phyloP scores from a whole-genome alignment of 2,113 vertebrate genomes.

The Atherinomorus stipes region DNA sequence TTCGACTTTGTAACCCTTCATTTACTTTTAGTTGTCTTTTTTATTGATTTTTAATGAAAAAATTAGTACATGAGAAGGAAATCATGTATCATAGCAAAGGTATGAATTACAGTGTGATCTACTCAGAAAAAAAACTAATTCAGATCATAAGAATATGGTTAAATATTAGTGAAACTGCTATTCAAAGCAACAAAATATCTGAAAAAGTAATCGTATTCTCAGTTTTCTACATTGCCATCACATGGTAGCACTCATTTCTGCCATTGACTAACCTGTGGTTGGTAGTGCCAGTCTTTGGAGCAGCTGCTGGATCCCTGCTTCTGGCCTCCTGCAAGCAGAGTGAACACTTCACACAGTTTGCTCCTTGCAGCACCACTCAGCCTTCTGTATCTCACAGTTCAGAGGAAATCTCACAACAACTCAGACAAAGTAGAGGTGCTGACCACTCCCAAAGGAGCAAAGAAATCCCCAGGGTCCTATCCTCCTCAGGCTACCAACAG shows the following conservation, averaged over 20 bases:
- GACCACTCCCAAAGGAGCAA: slow-evolving; percentile 80
- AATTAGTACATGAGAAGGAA: not conserved
- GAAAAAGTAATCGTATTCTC: not conserved
- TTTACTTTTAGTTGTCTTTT: not conserved
- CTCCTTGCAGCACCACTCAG: slow-evolving; percentile 41
- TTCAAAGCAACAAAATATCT: not conserved
- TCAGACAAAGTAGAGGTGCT: slow-evolving; percentile 76
- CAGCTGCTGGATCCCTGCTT: slow-evolving; percentile 47
- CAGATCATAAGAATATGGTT: not conserved
- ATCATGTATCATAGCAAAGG: not conserved
- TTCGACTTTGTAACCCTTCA: not conserved
- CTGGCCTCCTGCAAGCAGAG: slow-evolving; percentile 77
- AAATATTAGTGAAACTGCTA: not conserved
- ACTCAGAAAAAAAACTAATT: not conserved
- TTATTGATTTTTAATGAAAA: too few species aligned
- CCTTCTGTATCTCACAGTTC: slow-evolving; percentile 62
- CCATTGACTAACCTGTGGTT: slow-evolving; percentile 80
- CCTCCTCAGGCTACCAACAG: slow-evolving; percentile 61
- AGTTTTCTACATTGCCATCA: not conserved
- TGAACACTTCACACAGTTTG: slow-evolving; percentile 63
- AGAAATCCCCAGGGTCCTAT: slow-evolving; percentile 82
- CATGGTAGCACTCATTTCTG: not conserved
- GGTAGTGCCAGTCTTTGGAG: slow-evolving; percentile 44
- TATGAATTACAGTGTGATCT: not conserved
- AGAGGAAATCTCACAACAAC: slow-evolving; percentile 77